Percentiles rank a stretch among this genome's conserved stretches.
Evolutionary conservation across 1,140 invertebrate genomes (phyloP).

Genomic region (Calosoma granatense): DNA sequence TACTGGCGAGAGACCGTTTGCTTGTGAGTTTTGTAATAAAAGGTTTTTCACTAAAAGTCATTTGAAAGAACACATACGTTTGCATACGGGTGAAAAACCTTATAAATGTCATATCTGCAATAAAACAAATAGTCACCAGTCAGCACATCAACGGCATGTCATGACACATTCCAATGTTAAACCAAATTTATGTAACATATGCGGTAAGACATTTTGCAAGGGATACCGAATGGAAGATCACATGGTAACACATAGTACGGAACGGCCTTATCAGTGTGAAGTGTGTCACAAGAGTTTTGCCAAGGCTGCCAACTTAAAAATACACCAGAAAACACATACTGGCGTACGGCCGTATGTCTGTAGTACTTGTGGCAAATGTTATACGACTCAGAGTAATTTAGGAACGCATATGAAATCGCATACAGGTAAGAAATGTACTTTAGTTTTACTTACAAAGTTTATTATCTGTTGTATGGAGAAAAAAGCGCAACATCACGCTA

Average conservation of each 20-base stretch:
- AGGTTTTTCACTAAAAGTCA: slow-evolving; percentile 59
- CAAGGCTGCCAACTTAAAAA: neutral
- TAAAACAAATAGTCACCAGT: slow-evolving; percentile 33
- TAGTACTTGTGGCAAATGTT: slow-evolving; percentile 39
- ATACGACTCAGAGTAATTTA: slow-evolving; percentile 50
- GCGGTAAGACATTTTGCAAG: slow-evolving; percentile 3
- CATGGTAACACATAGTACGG: slow-evolving; percentile 19
- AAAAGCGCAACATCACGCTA: slow-evolving; percentile 28
- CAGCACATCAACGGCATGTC: slow-evolving; percentile 1
- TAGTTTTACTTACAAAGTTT: neutral
- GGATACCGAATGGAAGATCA: slow-evolving; percentile 16
- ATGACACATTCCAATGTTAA: slow-evolving; percentile 4
- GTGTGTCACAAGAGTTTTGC: slow-evolving; percentile 26
- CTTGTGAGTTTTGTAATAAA: slow-evolving; percentile 42
- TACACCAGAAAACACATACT: slow-evolving; percentile 42
- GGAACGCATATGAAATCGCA: slow-evolving; percentile 40
- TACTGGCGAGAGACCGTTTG: slow-evolving; percentile 45
- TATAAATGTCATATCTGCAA: slow-evolving; percentile 46
- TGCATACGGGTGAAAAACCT: slow-evolving; percentile 49
- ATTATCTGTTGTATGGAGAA: neutral
- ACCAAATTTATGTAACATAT: slow-evolving; percentile 5
- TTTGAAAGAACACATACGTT: slow-evolving; percentile 44
- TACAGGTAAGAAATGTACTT: slow-evolving; percentile 31
- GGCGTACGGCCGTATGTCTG: slow-evolving; percentile 39
- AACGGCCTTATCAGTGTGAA: slow-evolving; percentile 24